These are phyloP conservation scores for Lamprotornis superbus DNA, from an alignment of 2,113 vertebrate species.

Conservation along the genomic window DNA sequence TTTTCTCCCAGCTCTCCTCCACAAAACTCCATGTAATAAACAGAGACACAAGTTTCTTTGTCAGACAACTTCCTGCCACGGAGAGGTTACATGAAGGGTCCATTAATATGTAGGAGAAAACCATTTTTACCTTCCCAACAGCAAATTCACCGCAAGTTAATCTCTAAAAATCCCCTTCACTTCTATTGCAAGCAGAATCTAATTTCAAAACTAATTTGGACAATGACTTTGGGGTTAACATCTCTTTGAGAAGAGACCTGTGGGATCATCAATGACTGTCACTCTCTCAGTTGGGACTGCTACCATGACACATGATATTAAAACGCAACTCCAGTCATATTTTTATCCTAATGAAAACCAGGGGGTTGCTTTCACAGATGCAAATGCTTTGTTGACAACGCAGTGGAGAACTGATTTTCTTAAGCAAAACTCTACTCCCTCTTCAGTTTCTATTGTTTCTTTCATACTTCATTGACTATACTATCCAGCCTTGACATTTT, in stretches of 20 bases:
- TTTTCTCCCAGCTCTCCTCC: not conserved
- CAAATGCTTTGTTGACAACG: not conserved
- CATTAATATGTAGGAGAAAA: not conserved
- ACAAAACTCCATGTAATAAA: not conserved
- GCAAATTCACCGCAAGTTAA: not conserved
- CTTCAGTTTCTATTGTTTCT: slow-evolving; percentile 13
- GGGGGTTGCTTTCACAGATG: not conserved
- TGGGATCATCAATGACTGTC: not conserved
- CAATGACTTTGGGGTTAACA: not conserved
- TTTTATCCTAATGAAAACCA: not conserved
- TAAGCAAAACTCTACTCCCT: slow-evolving; percentile 19
- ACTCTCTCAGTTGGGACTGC: not conserved
- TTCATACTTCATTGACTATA: slow-evolving; percentile 45
- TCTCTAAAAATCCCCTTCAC: not conserved
- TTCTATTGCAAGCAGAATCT: not conserved
- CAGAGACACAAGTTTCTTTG: not conserved
- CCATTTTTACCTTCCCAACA: not conserved
- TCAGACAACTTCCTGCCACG: not conserved
- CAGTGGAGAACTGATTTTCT: slow-evolving; percentile 7
- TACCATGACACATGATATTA: not conserved
- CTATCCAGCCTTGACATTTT: slow-evolving; percentile 41
- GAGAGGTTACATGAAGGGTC: not conserved
- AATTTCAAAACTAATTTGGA: slow-evolving; percentile 7
- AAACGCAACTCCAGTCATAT: not conserved
- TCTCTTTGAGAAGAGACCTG: not conserved